Percentiles rank a stretch among this genome's conserved stretches.
Evolutionary conservation across 2,113 vertebrate species (phyloP).

Genomic region (Sylvietta virens): DNA sequence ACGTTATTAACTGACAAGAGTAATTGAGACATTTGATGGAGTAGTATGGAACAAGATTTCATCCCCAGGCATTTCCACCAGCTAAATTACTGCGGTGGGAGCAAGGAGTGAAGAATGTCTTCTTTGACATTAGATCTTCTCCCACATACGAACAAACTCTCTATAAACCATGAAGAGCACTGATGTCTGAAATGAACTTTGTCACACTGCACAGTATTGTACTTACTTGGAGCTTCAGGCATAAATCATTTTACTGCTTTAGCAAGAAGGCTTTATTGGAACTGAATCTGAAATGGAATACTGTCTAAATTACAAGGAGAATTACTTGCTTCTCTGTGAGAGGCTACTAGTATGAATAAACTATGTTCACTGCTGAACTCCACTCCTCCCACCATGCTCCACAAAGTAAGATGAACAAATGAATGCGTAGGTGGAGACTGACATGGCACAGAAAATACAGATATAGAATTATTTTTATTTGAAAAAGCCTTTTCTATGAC

Average conservation of each 20-base stretch:
- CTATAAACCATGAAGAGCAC: background rate
- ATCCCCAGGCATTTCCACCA: background rate
- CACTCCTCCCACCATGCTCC: background rate
- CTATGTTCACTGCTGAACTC: background rate
- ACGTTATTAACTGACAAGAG: background rate
- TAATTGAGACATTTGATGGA: background rate
- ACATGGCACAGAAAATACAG: background rate
- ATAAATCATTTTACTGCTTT: background rate
- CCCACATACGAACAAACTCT: background rate
- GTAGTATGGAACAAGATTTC: background rate
- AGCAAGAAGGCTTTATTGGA: background rate
- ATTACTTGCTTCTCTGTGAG: background rate
- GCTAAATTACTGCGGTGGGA: background rate
- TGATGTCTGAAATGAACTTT: background rate
- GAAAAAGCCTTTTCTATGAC: background rate
- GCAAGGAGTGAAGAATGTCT: background rate
- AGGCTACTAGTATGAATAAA: background rate
- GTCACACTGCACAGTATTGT: background rate
- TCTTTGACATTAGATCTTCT: background rate
- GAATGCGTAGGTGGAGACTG: background rate
- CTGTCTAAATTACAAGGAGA: background rate
- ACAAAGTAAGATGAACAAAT: background rate
- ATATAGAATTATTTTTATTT: background rate
- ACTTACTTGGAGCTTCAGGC: background rate
- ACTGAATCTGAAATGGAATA: background rate